phyloP scores from a whole-genome alignment of 37 sponge, comb jelly and placozoan genomes.

The Geodia barretti region DNA sequence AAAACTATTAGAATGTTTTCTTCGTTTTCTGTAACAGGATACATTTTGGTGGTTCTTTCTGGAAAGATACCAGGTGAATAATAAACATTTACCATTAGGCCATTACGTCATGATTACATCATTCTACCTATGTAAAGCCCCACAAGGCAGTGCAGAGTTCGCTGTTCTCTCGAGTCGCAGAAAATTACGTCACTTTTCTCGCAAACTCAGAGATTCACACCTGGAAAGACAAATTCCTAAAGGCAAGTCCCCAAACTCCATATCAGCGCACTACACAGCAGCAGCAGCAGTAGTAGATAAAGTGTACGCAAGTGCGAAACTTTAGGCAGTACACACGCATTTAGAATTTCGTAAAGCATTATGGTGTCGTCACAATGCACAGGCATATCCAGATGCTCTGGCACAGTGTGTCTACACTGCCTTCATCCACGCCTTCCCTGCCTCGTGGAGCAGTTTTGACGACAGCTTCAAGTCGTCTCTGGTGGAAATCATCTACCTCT shows the following conservation, averaged over 20 bases:
- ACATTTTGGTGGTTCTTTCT: constrained; percentile 90
- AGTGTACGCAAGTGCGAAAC: no score
- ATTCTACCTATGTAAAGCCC: constrained; percentile 14
- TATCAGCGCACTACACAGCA: no score
- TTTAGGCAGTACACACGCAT: not conserved
- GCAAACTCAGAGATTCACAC: constrained; percentile 2
- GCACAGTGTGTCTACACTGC: constrained; percentile 80
- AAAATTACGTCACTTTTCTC: constrained; percentile 67
- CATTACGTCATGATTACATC: not conserved
- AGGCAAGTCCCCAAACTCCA: constrained; percentile 10
- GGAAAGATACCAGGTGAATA: constrained; percentile 64
- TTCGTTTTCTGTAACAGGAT: constrained; percentile 18
- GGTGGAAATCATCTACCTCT: constrained; percentile 61
- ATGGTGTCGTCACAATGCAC: not conserved
- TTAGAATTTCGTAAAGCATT: not conserved
- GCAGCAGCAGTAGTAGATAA: no score
- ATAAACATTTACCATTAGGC: not conserved
- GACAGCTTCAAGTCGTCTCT: constrained; percentile 75
- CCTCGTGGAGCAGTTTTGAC: constrained; percentile 88
- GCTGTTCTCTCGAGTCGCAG: constrained; percentile 72
- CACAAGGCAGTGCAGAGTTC: constrained; percentile 44
- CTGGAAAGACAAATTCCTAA: constrained; percentile 54
- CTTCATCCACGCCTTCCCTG: constrained; percentile 79
- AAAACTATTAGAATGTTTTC: no score
- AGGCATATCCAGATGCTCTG: constrained; percentile 71